phyloP scores from a whole-genome alignment of 2,888 invertebrate genomes.

The Eubasilissa splendida region DNA sequence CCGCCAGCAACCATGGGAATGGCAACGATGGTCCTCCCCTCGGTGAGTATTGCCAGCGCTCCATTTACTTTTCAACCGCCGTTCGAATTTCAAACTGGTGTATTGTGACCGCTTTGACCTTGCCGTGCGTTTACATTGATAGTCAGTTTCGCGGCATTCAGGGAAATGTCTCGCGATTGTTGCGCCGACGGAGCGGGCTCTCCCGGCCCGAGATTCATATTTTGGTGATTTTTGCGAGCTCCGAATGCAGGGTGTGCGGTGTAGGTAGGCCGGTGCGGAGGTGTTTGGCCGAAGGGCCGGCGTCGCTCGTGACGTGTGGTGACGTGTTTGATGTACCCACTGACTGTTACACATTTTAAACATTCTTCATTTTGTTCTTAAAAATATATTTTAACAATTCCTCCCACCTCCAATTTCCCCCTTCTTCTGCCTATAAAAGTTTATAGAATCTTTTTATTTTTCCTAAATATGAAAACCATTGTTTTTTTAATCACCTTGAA shows the following conservation, averaged over 20 bases:
- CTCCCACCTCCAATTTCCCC: too few relatives aligned
- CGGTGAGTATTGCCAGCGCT: constrained; percentile 42
- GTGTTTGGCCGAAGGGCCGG: constrained; percentile 15
- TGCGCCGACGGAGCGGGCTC: neutral
- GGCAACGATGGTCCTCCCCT: constrained; percentile 43
- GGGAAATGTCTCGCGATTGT: too few relatives aligned
- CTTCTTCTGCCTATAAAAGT: too few relatives aligned
- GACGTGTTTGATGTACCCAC: neutral
- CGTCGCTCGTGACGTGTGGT: constrained; percentile 8
- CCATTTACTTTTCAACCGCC: constrained; percentile 23
- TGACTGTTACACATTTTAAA: too few relatives aligned
- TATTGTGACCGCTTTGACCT: constrained; percentile 51
- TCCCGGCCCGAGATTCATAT: neutral
- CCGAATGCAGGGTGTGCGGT: neutral
- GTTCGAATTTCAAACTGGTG: constrained; percentile 16
- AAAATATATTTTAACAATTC: too few relatives aligned
- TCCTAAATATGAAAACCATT: neutral
- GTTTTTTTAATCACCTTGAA: neutral
- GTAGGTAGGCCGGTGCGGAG: constrained; percentile 6
- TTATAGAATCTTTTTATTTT: too few relatives aligned
- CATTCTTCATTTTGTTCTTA: too few relatives aligned
- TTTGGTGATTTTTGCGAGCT: neutral
- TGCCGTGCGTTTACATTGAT: constrained; percentile 30
- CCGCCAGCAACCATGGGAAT: constrained; percentile 44
- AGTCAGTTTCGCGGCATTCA: too few relatives aligned